Base-by-base conservation (phyloP, 1,140 invertebrate species). In the Macrocentrus cingulum region DNA sequence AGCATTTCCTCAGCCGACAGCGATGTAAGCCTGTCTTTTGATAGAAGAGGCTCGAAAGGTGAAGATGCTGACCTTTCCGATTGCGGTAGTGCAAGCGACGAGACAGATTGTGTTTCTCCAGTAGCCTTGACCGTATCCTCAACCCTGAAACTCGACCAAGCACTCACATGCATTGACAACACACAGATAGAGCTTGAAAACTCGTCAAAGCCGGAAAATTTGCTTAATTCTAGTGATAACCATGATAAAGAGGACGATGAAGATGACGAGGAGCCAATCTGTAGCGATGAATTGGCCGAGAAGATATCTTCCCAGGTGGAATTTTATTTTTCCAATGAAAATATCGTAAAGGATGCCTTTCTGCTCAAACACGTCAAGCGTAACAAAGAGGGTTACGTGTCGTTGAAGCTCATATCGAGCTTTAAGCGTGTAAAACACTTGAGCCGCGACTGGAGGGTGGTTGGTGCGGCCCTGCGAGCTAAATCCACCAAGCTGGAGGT, bases 371-470 rank as follows among this genome's bases (percentile, higher is more conserved):
- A 97, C 75, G 94, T 97, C 2, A 86, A 92, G 25, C 83, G 94
- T 18, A 96, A 97, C 72, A 96, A 95, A 74, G 92, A 95, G 76
- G 95, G 95, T 7, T 97, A 91, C 77, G 94, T 98, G 1, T 95
- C 91, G 25, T 80, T 97, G 5, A 97, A 97, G 75, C 80, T 98
- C 34, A 94, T 97, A 49, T 95, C 94, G 1, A 95, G 92, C 64
- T 94, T 95, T 69, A 93, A 97, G 71, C 86, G 94, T 44, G 93
- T 97, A 19, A 93, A 94, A 67, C 91, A 94, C 67, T 77, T 97
- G 25, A 94, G 92, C 3, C 91, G 93, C 71, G 94, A 97, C 70
- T 97, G 94, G 91, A 84, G 92, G 50, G 90, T 92, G 0, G 93
- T 97, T 2, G 92, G 93, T 1, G 86, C 88, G 63, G 90, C 92